Conservation (phyloP, 2,888 invertebrate genomes). For the Poecilobothrus nobilitatus region DNA sequence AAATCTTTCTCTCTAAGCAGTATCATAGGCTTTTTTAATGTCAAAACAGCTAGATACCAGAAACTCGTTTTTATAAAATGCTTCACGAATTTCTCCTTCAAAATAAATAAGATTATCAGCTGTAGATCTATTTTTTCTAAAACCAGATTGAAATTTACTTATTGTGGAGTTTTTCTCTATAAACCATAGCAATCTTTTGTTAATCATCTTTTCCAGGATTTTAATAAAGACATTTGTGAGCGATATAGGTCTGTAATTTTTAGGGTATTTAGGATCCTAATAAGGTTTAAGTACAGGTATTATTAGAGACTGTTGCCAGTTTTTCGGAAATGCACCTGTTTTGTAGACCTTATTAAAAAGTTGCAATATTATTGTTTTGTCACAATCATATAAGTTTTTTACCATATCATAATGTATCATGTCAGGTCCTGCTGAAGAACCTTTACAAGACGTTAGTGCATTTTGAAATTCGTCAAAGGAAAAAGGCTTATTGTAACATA, state of each 20-base stretch:
- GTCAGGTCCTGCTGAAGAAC: no score
- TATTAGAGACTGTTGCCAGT: constrained; percentile 9
- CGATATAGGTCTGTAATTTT: constrained; percentile 11
- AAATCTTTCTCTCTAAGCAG: constrained; percentile 10
- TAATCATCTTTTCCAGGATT: constrained; percentile 11
- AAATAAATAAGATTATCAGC: constrained; percentile 13
- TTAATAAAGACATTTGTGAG: constrained; percentile 14
- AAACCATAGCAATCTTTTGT: constrained; percentile 13
- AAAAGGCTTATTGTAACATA: no score
- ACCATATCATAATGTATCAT: no score
- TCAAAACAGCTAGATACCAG: constrained; percentile 10
- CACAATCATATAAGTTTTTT: neutral
- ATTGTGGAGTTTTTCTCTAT: constrained; percentile 12
- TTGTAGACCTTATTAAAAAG: constrained; percentile 8
- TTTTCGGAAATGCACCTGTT: constrained; percentile 9
- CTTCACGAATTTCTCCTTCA: constrained; percentile 11
- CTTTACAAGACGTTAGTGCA: no score
- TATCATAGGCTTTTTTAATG: constrained; percentile 13
- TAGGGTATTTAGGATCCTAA: neutral
- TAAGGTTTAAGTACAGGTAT: constrained; percentile 9
- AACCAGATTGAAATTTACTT: constrained; percentile 13
- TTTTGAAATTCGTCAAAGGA: no score
- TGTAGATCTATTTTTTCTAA: constrained; percentile 11
- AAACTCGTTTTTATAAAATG: constrained; percentile 8
- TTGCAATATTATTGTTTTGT: neutral